Conservation (phyloP, 2,797 vertebrate genomes). For the Hydrolagus colliei region DNA sequence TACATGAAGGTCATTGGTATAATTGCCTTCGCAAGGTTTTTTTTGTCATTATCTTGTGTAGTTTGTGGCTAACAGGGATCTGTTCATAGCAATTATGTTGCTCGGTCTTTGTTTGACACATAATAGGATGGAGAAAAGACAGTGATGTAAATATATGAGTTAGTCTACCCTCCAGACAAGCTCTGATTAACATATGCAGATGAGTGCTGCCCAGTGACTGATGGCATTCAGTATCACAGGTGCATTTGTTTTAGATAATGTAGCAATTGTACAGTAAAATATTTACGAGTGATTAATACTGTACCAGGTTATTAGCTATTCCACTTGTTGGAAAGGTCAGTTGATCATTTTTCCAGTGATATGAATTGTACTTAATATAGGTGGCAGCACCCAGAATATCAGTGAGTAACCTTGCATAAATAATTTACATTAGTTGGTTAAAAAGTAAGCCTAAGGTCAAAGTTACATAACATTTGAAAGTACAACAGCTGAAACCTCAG, state of each 20-base stretch:
- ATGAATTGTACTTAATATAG: constrained; percentile 36
- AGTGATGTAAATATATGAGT: not conserved
- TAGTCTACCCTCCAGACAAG: not conserved
- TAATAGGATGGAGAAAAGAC: not conserved
- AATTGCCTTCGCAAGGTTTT: not conserved
- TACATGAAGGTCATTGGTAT: not conserved
- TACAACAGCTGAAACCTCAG: not conserved
- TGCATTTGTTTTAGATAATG: constrained; percentile 45
- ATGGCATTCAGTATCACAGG: constrained; percentile 42
- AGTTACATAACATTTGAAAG: not conserved
- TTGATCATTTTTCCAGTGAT: constrained; percentile 34
- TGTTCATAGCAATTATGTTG: not conserved
- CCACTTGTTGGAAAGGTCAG: constrained; percentile 39
- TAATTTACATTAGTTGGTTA: not conserved
- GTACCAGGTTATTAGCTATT: constrained; percentile 21
- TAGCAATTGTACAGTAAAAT: constrained; percentile 34
- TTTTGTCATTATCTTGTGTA: not conserved
- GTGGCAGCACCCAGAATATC: not conserved
- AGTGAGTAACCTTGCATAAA: not conserved
- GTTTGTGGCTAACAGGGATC: not conserved
- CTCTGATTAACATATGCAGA: constrained; percentile 40
- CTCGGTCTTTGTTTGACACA: not conserved
- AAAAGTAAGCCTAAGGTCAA: not conserved
- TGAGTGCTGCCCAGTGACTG: constrained; percentile 40
- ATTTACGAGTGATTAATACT: constrained; percentile 44